A percentile compares a stretch with the other conserved stretches of the same genome.
These are phyloP conservation scores for Bagarius yarrelli DNA, from an alignment of 2,113 vertebrate species.

Conservation along the genomic window DNA sequence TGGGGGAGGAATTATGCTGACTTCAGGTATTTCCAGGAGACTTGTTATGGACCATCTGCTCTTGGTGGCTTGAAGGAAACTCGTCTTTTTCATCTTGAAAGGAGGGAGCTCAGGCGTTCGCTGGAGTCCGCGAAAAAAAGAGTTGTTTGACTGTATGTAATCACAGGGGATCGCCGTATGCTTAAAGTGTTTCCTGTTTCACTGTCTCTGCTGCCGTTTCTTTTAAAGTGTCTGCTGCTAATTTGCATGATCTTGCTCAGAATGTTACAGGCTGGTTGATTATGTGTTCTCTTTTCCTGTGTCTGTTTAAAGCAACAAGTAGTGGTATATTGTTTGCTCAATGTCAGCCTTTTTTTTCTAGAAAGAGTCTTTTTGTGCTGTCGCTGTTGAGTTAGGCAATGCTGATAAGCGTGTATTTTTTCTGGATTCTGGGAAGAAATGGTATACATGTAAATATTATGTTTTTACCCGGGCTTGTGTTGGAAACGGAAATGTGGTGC, in stretches of 20 bases:
- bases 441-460: constrained; percentile 35
- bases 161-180: constrained; percentile 52
- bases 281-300: constrained; percentile 1
- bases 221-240: constrained; percentile 29
- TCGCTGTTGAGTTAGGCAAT: constrained; percentile 10
- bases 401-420: constrained; percentile 22
- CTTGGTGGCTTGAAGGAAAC: constrained; percentile 69
- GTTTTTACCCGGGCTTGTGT: constrained; percentile 37
- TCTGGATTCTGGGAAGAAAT: constrained; percentile 26
- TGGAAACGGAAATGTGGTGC: constrained; percentile 46
- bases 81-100: constrained; percentile 64
- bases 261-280: constrained; percentile 16
- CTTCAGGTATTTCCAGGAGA: constrained; percentile 73
- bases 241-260: constrained; percentile 43
- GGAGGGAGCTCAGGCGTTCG: constrained; percentile 56
- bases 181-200: constrained; percentile 68
- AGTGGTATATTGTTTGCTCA: not conserved
- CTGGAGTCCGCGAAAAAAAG: constrained; percentile 59
- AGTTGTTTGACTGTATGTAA: constrained; percentile 45
- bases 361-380: constrained; percentile 12
- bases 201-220: constrained; percentile 51
- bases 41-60: constrained; percentile 69
- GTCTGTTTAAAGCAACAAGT: constrained; percentile 16
- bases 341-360: not conserved
- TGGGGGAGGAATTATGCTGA: constrained; percentile 70